Percentiles rank a stretch among this genome's conserved stretches.
These are phyloP conservation scores for Aspidoscelis tigris DNA, from an alignment of 2,113 vertebrate genomes.

Conservation along the genomic window DNA sequence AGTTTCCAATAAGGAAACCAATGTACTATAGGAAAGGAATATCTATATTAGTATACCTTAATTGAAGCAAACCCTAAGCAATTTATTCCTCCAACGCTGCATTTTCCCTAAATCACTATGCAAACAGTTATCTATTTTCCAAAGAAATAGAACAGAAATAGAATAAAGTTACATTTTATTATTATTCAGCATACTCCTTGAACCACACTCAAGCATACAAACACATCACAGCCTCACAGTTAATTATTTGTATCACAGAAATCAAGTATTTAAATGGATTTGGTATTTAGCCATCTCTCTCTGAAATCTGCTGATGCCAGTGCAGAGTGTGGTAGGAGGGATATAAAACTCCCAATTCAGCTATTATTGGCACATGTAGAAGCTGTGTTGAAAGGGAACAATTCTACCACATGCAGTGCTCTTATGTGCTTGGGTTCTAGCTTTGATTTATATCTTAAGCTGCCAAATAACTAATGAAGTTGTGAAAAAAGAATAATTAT, in stretches of 20 bases:
- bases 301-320: neutral
- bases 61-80: constrained; percentile 66
- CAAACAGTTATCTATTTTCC: constrained; percentile 41
- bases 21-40: too few species aligned
- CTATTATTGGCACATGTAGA: neutral
- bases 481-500: neutral
- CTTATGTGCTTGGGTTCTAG: neutral
- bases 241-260: constrained; percentile 3
- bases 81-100: constrained; percentile 43
- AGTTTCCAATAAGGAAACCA: too few species aligned
- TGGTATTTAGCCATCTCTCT: neutral
- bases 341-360: neutral
- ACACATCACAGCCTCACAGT: neutral
- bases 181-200: constrained; percentile 12
- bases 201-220: constrained; percentile 11
- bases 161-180: constrained; percentile 36
- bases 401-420: neutral
- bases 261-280: constrained; percentile 1
- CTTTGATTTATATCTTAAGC: neutral
- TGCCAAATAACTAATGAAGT: neutral
- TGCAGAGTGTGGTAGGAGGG: neutral
- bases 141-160: neutral
- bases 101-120: constrained; percentile 46
- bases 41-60: constrained; percentile 55
- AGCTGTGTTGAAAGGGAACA: neutral